Base-by-base conservation (phyloP, 2,888 invertebrate genomes). In the Sycophila texana region DNA sequence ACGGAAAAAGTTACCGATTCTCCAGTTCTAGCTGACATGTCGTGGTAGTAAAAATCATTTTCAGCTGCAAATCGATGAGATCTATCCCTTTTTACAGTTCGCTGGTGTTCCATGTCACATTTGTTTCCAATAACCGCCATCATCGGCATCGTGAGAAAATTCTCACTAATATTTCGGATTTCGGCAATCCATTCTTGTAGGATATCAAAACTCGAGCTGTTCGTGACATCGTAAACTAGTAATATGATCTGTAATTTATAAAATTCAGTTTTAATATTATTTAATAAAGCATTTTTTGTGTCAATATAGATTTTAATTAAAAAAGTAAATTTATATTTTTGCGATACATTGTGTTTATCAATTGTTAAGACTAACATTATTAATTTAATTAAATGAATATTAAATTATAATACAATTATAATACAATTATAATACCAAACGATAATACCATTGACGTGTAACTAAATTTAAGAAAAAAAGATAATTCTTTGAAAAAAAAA, bases 161-260 rank as follows among this genome's bases (percentile, higher is more conserved):
- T 81, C 39, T 91, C 89, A 63, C 90, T 90, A 26, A 92, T 89
- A 16, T 90, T 89, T 71, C 92, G 91, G 0, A 94, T 91, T 79
- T 91, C 91, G 0, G 91, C 89, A 82, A 96, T 91, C 97, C 97
- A 98, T 72, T 93, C 92, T 57, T 92, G 91, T 20, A 97, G 91
- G 86, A 93, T 94, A 77, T 96, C 96, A 89, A 97, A 97, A 88
- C 96, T 96, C 84, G 93, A 92, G 67, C 93, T 91, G 88, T 95
- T 96, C 49, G 96, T 96, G 74, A 97, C 93, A 88, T 97, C 97
- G 88, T 96, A 97, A 0, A 96, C 95, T 82, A 97, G 91, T 73
- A 97, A 89, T 73, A 96, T 93, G 72, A 95, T 93, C 96, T 95
- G 20, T 10, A 66, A 73, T 53, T 53, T 55, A 39, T 39, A 39